Evolutionary conservation across 2,113 vertebrate genomes (phyloP), one percentile per base, ranked within the genome.

Genomic region (Gymnobelideus leadbeateri): DNA sequence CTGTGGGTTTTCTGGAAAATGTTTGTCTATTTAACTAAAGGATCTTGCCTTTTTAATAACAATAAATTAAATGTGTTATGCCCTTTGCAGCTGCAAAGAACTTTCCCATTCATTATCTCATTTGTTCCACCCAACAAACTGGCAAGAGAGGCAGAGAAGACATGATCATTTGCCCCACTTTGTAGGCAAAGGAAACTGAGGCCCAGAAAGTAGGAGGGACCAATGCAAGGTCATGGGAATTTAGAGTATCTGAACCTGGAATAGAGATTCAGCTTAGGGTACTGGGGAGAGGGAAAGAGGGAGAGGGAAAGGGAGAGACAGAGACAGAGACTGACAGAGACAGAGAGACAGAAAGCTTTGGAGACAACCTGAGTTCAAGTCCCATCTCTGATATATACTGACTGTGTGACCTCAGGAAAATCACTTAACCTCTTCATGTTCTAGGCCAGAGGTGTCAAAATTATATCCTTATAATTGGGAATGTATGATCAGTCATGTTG

Each of bases 21-120:
- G 68, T 84, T 84, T 84, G n/a, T 84, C 68, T 84, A 84, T 84
- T 84, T 84, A 84, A 84, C 68, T 84, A 84, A 84, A 84, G 19
- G 68, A 84, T 43, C 68, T 23, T 43, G n/a, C n/a, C 68, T 84
- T 84, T 84, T 84, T 84, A 84, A 84, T 84, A 84, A 84, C 68
- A 84, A 84, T 84, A 84, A 84, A 84, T 84, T 84, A 43, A 84
- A 84, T 84, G n/a, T 43, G 37, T 84, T 43, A 84, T 84, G n/a
- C 68, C 68, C 68, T 84, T 84, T 84, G 68, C 68, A 84, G n/a
- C 68, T 84, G n/a, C 68, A 84, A 84, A 84, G 68, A 84, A 43
- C 19, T 84, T 84, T n/a, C n/a, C n/a, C 3, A 84, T 43, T 84
- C 7, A 84, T 84, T 84, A 84, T 43, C 68, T 84, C 68, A n/a